Evolutionary conservation across 64 coral and sea anemone species (phyloP).

Genomic region (Stichodactyla mertensii): DNA sequence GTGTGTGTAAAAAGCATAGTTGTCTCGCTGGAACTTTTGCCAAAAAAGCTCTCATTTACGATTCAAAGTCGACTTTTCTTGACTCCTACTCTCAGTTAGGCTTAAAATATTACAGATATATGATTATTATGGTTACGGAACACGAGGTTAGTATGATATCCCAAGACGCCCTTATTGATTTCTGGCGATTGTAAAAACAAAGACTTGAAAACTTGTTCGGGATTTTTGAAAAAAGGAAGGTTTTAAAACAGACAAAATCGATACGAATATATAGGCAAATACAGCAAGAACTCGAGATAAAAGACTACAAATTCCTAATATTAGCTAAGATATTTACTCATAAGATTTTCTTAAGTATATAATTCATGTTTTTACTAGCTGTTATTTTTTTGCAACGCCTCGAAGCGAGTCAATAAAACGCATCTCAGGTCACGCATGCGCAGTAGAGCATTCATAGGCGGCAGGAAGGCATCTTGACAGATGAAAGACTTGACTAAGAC

Average conservation of each 20-base stretch:
- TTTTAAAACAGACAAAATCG: background rate
- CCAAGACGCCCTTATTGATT: background rate
- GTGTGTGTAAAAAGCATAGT: background rate
- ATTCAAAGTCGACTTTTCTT: background rate
- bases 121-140: background rate
- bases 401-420: slow-evolving; percentile 2
- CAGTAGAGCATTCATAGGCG: background rate
- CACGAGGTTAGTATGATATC: background rate
- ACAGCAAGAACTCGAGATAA: too few species aligned
- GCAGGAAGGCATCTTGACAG: background rate
- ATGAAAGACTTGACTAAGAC: slow-evolving; percentile 7
- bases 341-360: background rate
- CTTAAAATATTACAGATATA: background rate
- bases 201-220: background rate
- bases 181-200: background rate
- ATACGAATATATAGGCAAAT: background rate
- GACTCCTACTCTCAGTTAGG: background rate
- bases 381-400: background rate
- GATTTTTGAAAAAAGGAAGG: background rate
- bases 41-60: background rate
- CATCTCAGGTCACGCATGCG: background rate
- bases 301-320: too few species aligned
- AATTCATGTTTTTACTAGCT: background rate
- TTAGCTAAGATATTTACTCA: background rate
- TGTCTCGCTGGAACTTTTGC: background rate